Percentiles rank a stretch among this genome's conserved stretches.
Evolutionary conservation across 92 coral and sea anemone genomes (phyloP).

Genomic region (Micromussa lordhowensis): DNA sequence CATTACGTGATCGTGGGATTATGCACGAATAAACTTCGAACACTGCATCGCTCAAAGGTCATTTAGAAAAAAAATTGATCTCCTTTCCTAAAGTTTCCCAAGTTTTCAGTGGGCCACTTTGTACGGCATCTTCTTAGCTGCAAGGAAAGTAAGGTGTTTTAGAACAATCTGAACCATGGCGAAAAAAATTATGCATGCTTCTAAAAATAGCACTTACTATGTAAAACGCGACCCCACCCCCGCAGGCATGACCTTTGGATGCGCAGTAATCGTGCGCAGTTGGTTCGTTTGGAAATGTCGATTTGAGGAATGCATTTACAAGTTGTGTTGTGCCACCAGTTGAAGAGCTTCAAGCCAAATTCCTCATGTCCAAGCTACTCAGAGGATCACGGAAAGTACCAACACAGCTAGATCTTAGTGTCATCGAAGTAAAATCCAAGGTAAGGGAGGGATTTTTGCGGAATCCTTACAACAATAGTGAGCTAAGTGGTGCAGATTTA

Average conservation of each 20-base stretch:
- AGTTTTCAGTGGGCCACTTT: not conserved
- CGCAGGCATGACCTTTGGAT: slow-evolving; percentile 39
- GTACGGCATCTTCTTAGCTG: not conserved
- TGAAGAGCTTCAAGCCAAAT: slow-evolving; percentile 1
- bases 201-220: slow-evolving; percentile 41
- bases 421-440: slow-evolving; percentile 95
- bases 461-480: not conserved
- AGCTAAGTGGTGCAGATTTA: slow-evolving; percentile 1
- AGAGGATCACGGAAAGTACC: slow-evolving; percentile 80
- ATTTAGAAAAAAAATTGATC: not conserved
- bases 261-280: slow-evolving; percentile 75
- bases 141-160: not conserved
- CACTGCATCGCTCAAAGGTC: too few relatives aligned
- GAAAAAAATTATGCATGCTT: not conserved
- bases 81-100: not conserved
- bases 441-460: slow-evolving; percentile 45
- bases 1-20: not conserved
- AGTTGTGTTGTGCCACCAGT: slow-evolving; percentile 21
- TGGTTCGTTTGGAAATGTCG: slow-evolving; percentile 20
- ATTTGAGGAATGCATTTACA: slow-evolving; percentile 57
- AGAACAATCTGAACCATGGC: not conserved
- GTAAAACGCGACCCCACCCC: slow-evolving; percentile 53
- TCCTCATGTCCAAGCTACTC: slow-evolving; percentile 89
- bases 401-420: slow-evolving; percentile 84
- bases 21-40: not conserved